Base-by-base conservation (phyloP, 2,113 vertebrate species). In the Butorides virescens region DNA sequence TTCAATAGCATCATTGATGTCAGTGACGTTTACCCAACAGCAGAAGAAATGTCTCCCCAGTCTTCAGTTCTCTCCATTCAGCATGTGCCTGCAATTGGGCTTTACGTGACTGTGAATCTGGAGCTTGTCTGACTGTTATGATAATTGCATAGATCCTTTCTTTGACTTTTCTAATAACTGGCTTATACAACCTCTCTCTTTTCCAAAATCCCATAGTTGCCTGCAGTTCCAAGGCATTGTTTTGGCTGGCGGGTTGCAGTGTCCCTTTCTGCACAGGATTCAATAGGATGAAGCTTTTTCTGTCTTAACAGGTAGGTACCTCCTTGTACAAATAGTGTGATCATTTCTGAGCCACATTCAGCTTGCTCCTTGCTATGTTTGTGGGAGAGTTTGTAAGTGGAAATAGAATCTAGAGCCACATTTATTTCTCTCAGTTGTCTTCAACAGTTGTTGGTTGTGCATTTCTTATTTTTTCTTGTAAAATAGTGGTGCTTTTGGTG, bases 21-120 rank as follows among this genome's bases (percentile, higher is more conserved):
- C 27, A 29, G 2, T 44, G 30, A n/a, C 0, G 0, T 68, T 82
- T 65, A 58, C 14, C 17, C 34, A n/a, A 8, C 1, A 83, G 13
- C n/a, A 68, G 53, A 72, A 93, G 53, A 37, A 85, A 68, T 6
- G 2, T 70, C 53, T 87, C 22, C 8, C 12, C 36, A 47, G 23
- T 44, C n/a, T 81, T 81, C 58, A n/a, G 10, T n/a, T 77, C 34
- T 72, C 42, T 83, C 15, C 7, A 4, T 49, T 76, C 49, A 22
- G 15, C 49, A 34, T 29, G 30, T 52, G 71, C 4, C 47, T 82
- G 21, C 39, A 55, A 10, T 2, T 65, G 20, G 22, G 25, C 19
- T 70, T 72, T 22, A 25, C 10, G 12, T 1, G 27, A 8, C 14
- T 80, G n/a, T 37, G 22, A 65, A 65, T 55, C 30, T 46, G 13